These are phyloP conservation scores for Pseudococcus jackbeardsleyi DNA, from an alignment of 2,888 invertebrate species.

Conservation along the genomic window DNA sequence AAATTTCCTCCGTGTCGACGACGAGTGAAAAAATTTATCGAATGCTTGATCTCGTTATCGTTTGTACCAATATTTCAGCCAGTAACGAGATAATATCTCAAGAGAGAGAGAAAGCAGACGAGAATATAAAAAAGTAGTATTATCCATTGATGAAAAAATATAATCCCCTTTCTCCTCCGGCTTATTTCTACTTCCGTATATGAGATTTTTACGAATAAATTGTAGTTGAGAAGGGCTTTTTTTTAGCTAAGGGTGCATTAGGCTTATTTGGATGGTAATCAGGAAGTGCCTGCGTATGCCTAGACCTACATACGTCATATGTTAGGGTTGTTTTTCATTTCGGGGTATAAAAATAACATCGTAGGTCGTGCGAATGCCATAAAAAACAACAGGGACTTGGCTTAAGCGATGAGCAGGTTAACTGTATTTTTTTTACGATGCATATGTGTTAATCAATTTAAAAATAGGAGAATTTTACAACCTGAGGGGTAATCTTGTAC, in stretches of 20 bases:
- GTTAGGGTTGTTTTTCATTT: not conserved
- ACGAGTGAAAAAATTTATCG: not conserved
- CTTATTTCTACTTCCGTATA: not conserved
- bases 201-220: not conserved
- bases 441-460: not conserved
- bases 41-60: slow-evolving; percentile 15
- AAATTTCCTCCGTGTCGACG: no score
- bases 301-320: not conserved
- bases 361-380: not conserved
- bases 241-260: not conserved
- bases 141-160: not conserved
- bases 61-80: not conserved
- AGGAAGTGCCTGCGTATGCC: not conserved
- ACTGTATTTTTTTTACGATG: not conserved
- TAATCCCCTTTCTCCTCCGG: not conserved
- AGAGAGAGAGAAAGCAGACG: not conserved
- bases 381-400: not conserved
- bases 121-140: not conserved
- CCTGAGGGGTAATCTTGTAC: not conserved
- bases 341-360: not conserved
- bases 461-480: not conserved
- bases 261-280: not conserved
- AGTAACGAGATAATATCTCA: slow-evolving; percentile 16
- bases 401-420: not conserved
- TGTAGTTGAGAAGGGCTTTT: not conserved